A percentile compares a stretch with the other conserved stretches of the same genome.
These are phyloP conservation scores for Drosophila mayaguana DNA, from an alignment of 2,888 invertebrate genomes.

Conservation along the genomic window DNA sequence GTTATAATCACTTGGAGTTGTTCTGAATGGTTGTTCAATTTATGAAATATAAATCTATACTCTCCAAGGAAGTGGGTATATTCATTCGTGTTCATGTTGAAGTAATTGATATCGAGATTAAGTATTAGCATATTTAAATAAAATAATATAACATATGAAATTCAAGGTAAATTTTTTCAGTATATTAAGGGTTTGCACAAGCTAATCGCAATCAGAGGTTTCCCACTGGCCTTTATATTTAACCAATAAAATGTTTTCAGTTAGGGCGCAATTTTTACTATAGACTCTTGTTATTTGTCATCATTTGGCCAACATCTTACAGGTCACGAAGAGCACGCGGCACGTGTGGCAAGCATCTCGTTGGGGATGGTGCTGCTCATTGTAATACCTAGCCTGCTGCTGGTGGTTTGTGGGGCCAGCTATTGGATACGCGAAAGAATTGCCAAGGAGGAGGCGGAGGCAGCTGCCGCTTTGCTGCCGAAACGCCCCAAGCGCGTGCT, in stretches of 20 bases:
- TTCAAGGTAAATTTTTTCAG: background rate
- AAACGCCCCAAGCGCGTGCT: constrained; percentile 28
- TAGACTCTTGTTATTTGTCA: constrained; percentile 31
- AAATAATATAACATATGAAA: no score
- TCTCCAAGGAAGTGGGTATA: no score
- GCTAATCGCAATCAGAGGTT: background rate
- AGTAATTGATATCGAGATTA: no score
- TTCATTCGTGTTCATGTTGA: no score
- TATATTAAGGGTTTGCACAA: background rate
- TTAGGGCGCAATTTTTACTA: background rate
- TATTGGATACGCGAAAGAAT: constrained; percentile 87
- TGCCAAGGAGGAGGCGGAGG: constrained; percentile 79
- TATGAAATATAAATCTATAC: constrained; percentile 49
- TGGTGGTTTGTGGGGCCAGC: constrained; percentile 89
- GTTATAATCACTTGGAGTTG: constrained; percentile 23
- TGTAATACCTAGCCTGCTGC: constrained; percentile 90
- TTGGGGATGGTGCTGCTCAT: constrained; percentile 91
- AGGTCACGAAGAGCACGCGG: constrained; percentile 93
- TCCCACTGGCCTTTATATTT: background rate
- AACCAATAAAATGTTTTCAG: no score
- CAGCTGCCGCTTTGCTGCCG: constrained; percentile 64
- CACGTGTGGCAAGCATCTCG: constrained; percentile 91
- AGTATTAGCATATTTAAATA: no score
- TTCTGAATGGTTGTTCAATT: constrained; percentile 59
- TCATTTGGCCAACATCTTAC: constrained; percentile 46